Conservation (phyloP, 1,140 invertebrate species). For the Drosophila miranda region DNA sequence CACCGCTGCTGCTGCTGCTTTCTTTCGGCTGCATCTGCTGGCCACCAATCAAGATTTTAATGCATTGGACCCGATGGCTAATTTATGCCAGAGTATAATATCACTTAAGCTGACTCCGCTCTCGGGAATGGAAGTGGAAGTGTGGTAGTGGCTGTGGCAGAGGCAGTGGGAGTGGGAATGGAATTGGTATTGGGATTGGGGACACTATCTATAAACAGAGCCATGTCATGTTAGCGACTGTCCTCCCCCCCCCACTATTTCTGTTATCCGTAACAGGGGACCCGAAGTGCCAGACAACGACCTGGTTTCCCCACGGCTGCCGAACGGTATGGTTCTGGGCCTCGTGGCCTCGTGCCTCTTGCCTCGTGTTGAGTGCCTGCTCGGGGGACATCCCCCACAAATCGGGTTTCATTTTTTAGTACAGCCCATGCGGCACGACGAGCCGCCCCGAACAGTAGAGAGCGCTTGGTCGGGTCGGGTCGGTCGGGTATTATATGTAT, state of each 20-base stretch:
- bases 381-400: too few relatives aligned
- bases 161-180: neutral
- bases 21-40: constrained; percentile 58
- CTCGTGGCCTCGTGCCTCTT: neutral
- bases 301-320: constrained; percentile 25
- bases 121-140: too few relatives aligned
- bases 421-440: constrained; percentile 8
- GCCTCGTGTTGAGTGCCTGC: neutral
- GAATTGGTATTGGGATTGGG: too few relatives aligned
- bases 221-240: constrained; percentile 20
- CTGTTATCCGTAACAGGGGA: constrained; percentile 33
- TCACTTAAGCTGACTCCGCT: constrained; percentile 43
- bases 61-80: constrained; percentile 55
- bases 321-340: constrained; percentile 6
- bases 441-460: neutral
- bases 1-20: constrained; percentile 15
- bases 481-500: constrained; percentile 9
- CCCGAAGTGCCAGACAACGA: constrained; percentile 22
- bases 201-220: neutral
- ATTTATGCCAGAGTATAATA: constrained; percentile 58
- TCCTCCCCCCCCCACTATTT: neutral
- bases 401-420: constrained; percentile 31
- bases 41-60: constrained; percentile 71
- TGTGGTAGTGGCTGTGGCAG: neutral
- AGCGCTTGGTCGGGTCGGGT: too few relatives aligned